Conservation (phyloP, 2,888 invertebrate genomes). For the Scaptomyza cyrtandrae region DNA sequence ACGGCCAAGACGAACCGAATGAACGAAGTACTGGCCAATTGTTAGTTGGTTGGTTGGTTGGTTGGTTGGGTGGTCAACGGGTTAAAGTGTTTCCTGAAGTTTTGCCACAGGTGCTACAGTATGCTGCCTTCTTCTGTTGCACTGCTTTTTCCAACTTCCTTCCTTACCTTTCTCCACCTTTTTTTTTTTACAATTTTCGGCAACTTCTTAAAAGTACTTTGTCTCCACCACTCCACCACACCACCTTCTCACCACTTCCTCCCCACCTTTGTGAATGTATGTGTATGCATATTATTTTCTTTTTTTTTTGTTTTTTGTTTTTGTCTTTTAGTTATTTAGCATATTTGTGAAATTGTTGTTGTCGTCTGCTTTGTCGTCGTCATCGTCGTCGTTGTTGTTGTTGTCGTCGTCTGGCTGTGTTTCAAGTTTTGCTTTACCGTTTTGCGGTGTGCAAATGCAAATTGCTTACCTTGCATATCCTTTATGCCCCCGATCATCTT, state of each 20-base stretch:
- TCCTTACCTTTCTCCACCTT: neutral
- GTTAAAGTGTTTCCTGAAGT: no score
- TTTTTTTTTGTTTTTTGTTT: slow-evolving; percentile 36
- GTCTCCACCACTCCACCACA: neutral
- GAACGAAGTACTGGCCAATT: slow-evolving; percentile 20
- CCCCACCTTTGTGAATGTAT: slow-evolving; percentile 13
- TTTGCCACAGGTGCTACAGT: slow-evolving; percentile 31
- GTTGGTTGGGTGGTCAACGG: slow-evolving; percentile 6
- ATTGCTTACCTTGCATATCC: slow-evolving; percentile 78
- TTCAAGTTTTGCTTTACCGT: slow-evolving; percentile 76
- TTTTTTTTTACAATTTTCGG: slow-evolving; percentile 49
- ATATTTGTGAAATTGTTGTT: slow-evolving; percentile 68
- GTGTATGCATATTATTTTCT: slow-evolving; percentile 35
- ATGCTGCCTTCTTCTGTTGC: slow-evolving; percentile 6
- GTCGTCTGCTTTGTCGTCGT: slow-evolving; percentile 39
- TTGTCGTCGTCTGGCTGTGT: slow-evolving; percentile 40
- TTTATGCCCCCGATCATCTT: slow-evolving; percentile 41
- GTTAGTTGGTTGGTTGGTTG: neutral
- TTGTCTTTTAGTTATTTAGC: slow-evolving; percentile 79
- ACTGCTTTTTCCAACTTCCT: slow-evolving; percentile 54
- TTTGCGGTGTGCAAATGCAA: slow-evolving; percentile 80
- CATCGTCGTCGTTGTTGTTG: slow-evolving; percentile 25
- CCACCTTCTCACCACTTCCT: neutral
- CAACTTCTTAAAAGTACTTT: slow-evolving; percentile 75
- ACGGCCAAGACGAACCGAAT: slow-evolving; percentile 25